Evolutionary conservation across 2,113 vertebrate species (phyloP).

Genomic region (Upupa epops): DNA sequence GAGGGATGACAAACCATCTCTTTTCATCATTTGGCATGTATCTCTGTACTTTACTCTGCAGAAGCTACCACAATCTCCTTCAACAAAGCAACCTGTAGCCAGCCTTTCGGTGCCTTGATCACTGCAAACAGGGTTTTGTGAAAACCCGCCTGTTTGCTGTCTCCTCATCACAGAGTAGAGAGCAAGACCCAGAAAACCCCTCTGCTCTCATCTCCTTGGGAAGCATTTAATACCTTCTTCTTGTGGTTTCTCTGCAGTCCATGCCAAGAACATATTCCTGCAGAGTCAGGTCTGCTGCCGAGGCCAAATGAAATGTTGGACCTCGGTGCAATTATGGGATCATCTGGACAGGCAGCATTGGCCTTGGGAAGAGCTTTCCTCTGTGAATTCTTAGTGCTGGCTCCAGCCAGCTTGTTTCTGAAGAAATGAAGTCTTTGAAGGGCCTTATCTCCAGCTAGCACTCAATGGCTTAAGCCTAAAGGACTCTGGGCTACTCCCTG

Average conservation of each 20-base stretch:
- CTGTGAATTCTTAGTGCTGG: not conserved
- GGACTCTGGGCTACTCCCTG: not conserved
- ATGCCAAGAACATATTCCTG: conserved; percentile 34
- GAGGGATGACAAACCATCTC: not conserved
- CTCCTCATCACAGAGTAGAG: not conserved
- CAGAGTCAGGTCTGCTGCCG: conserved; percentile 23
- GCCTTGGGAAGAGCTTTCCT: conserved; percentile 37
- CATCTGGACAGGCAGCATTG: conserved; percentile 15
- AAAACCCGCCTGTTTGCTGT: not conserved
- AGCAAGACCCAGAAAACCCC: not conserved
- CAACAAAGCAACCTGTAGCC: conserved; percentile 2
- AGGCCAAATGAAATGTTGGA: conserved; percentile 45
- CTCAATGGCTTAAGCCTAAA: not conserved
- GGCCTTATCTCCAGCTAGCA: conserved; percentile 42
- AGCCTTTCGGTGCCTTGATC: conserved; percentile 26
- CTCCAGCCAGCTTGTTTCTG: not conserved
- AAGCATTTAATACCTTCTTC: conserved; percentile 4
- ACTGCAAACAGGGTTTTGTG: not conserved
- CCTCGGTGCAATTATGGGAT: conserved; percentile 29
- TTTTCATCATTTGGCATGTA: conserved; percentile 20
- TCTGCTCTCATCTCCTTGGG: not conserved
- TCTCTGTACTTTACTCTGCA: not conserved
- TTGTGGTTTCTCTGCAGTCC: not conserved
- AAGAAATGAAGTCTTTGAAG: conserved; percentile 49
- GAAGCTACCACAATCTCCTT: conserved; percentile 27